These are phyloP conservation scores for Habropoda laboriosa DNA, from an alignment of 1,140 invertebrate genomes.

Conservation along the genomic window DNA sequence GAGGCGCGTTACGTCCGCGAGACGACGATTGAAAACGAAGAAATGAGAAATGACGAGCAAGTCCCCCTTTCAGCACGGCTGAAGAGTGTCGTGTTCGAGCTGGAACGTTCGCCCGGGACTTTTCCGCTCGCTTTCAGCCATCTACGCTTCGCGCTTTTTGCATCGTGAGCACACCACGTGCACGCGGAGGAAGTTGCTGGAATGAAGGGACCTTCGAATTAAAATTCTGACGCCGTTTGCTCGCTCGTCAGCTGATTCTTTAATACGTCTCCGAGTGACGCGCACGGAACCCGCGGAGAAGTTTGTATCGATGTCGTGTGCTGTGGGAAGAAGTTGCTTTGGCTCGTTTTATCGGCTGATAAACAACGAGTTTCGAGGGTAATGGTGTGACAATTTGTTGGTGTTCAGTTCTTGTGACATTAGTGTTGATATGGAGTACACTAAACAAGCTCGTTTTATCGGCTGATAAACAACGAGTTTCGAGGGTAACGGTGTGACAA, in stretches of 20 bases:
- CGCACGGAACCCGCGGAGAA: background rate
- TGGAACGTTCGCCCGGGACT: background rate
- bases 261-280: background rate
- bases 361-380: too few relatives aligned
- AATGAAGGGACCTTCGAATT: background rate
- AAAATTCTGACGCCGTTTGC: slow-evolving; percentile 1
- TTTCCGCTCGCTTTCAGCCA: background rate
- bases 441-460: too few relatives aligned
- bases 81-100: background rate
- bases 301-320: too few relatives aligned
- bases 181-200: background rate
- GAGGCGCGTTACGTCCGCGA: background rate
- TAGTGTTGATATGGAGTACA: too few relatives aligned
- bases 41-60: background rate
- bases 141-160: background rate
- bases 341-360: too few relatives aligned
- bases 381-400: too few relatives aligned
- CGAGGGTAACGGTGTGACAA: too few relatives aligned
- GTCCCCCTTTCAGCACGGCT: background rate
- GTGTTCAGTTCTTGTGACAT: too few relatives aligned
- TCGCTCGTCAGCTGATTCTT: slow-evolving; percentile 3
- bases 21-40: slow-evolving; percentile 7
- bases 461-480: too few relatives aligned
- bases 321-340: background rate
- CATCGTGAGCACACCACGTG: background rate